phyloP scores from a whole-genome alignment of 2,888 invertebrate genomes.

The Trichopoda pennipes region DNA sequence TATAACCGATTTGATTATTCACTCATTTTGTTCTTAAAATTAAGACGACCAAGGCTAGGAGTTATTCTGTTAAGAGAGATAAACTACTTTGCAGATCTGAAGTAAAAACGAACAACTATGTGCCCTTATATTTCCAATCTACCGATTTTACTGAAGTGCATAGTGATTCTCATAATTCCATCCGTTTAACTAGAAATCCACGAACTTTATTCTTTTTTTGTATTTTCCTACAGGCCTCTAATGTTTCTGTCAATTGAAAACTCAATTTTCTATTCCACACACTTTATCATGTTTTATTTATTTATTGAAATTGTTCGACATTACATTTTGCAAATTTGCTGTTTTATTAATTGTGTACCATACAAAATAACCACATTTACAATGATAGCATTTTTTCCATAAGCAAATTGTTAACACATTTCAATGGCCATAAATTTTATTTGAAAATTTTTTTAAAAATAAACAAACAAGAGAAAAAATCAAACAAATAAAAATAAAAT shows the following conservation, averaged over 20 bases:
- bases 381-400: conserved; percentile 16
- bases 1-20: no score
- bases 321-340: conserved; percentile 27
- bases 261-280: neutral
- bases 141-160: no score
- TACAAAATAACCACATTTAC: conserved; percentile 9
- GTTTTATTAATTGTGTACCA: conserved; percentile 16
- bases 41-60: no score
- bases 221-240: neutral
- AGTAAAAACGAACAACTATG: no score
- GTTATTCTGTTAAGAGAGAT: no score
- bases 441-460: neutral
- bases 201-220: no score
- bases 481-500: neutral
- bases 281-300: neutral
- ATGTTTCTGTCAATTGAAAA: neutral
- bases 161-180: no score
- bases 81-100: no score
- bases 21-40: no score
- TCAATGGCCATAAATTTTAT: conserved; percentile 47
- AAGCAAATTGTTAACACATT: conserved; percentile 53
- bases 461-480: conserved; percentile 1
- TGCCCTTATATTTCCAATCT: no score
- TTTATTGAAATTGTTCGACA: conserved; percentile 12
- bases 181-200: no score